Evolutionary conservation across 2,113 vertebrate genomes (phyloP), one percentile per base, ranked within the genome.

Genomic region (Halcyon senegalensis): DNA sequence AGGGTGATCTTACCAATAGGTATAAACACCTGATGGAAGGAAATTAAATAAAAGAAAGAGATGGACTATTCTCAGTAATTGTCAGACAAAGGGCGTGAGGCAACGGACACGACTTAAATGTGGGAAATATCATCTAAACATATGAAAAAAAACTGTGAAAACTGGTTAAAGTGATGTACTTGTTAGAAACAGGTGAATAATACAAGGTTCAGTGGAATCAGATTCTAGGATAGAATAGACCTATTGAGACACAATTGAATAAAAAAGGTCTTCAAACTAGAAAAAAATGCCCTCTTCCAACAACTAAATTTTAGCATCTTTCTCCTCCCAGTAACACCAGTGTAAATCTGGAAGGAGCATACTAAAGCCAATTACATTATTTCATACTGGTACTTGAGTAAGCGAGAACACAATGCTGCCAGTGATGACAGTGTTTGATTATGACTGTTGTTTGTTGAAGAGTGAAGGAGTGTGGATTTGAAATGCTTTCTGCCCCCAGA

Each of bases 141-240:
- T 7, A 55, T 59, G 10, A 46, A 72, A 62, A 62, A 84, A 75
- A 79, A 43, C 17, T 70, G 17, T 19, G 31, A 50, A 35, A 77
- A 89, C 23, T 25, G 0, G 2, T 35, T 63, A 44, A 89, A 87
- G 43, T 28, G 0, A 48, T 39, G 4, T 13, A 6, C 76, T 78
- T 80, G 0, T 81, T 81, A 78, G 21, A 84, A 51, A 60, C 9
- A 5, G 12, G 5, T 50, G 2, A 88, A 79, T 67, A 90, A 53
- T 28, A 58, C 8, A 75, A 75, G 1, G 28, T 67, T 41, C 28
- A 11, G 9, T 37, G 6, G 37, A 73, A 59, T 51, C 15, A 76
- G 9, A 46, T 72, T 72, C 14, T 72, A 31, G 8, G 15, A 16
- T 16, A 59, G 17, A 48, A 48, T 6, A n/a, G 17, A 59, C 7